These are phyloP conservation scores for Nephila pilipes DNA, from an alignment of 1,140 invertebrate species.

Conservation along the genomic window DNA sequence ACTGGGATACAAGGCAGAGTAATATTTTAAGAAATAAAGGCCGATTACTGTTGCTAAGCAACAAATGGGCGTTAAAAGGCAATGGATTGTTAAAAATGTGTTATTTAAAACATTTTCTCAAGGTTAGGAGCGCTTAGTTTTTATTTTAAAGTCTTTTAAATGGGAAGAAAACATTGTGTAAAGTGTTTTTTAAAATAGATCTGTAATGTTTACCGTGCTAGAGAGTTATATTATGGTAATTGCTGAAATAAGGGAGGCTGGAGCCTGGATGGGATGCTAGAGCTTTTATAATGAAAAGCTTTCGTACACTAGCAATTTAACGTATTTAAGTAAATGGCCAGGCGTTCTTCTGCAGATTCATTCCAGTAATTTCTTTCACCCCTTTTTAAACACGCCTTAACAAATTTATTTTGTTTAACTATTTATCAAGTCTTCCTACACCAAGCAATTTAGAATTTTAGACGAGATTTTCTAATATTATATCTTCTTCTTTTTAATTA, in stretches of 20 bases:
- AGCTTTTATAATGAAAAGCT: neutral
- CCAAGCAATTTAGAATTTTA: no score
- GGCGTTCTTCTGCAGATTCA: neutral
- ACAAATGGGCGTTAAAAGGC: conserved; percentile 47
- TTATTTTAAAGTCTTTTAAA: neutral
- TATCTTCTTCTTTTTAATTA: no score
- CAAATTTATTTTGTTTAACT: neutral
- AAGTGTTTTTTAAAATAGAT: conserved; percentile 26
- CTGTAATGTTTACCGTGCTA: neutral
- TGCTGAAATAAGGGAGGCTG: neutral
- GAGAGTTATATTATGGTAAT: conserved; percentile 1
- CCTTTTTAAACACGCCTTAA: neutral
- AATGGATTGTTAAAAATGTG: conserved; percentile 52
- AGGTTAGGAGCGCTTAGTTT: neutral
- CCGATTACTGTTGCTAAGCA: conserved; percentile 28
- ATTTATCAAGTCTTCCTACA: no score
- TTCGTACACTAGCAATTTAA: neutral
- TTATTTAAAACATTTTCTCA: conserved; percentile 33
- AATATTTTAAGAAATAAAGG: conserved; percentile 53
- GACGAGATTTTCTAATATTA: no score
- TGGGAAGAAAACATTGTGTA: conserved; percentile 17
- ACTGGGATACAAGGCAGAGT: neutral
- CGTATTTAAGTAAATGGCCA: neutral
- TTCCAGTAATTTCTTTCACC: neutral
- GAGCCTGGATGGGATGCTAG: neutral